Evolutionary conservation across 2,888 invertebrate genomes (phyloP).

Genomic region (Ametastegia equiseti): DNA sequence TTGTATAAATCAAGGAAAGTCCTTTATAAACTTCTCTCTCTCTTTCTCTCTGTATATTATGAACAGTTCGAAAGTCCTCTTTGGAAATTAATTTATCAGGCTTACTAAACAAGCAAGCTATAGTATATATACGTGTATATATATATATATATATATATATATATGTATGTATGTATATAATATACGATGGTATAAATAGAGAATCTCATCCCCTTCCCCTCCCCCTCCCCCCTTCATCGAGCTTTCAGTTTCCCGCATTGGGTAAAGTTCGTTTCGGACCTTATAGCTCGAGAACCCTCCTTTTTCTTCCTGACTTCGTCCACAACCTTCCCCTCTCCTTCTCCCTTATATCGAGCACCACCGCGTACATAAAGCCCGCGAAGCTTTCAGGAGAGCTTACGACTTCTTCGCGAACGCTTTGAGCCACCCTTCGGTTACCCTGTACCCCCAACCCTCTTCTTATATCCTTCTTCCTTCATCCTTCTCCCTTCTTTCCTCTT

Average conservation of each 20-base stretch:
- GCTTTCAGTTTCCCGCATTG: background rate
- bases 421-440: conserved; percentile 30
- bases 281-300: background rate
- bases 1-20: conserved; percentile 25
- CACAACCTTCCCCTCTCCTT: too few species aligned
- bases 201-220: background rate
- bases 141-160: too few species aligned
- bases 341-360: conserved; percentile 1
- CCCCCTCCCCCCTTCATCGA: background rate
- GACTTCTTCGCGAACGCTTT: conserved; percentile 46
- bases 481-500: background rate
- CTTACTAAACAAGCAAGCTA: conserved; percentile 10
- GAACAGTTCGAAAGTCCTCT: conserved; percentile 13
- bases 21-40: too few species aligned
- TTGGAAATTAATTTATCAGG: conserved; percentile 34
- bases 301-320: background rate
- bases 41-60: too few species aligned
- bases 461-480: too few species aligned
- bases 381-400: conserved; percentile 46
- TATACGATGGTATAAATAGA: background rate
- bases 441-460: too few species aligned
- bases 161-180: background rate
- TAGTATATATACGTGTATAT: background rate
- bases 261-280: background rate
- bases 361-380: conserved; percentile 22